Percentiles rank a stretch among this genome's conserved stretches.
These are phyloP conservation scores for Petrophora chlorosata DNA, from an alignment of 2,888 invertebrate species.

Conservation along the genomic window DNA sequence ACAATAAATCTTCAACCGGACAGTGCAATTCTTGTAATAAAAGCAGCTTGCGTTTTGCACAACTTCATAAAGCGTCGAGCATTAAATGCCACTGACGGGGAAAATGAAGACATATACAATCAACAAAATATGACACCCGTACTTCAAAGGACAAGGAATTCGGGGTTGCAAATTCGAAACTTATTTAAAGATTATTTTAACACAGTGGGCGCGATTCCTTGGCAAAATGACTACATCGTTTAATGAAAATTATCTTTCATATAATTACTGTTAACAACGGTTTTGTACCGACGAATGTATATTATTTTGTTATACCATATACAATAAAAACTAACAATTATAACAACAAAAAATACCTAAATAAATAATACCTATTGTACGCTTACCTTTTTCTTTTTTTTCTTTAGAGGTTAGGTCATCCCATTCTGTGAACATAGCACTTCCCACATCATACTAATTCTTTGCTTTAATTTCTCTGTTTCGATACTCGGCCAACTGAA, in stretches of 20 bases:
- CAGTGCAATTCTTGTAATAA: constrained; percentile 13
- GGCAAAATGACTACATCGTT: constrained; percentile 31
- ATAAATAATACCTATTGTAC: background rate
- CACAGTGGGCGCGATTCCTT: constrained; percentile 24
- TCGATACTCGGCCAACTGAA: constrained; percentile 30
- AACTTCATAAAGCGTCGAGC: constrained; percentile 25
- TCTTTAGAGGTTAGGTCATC: background rate
- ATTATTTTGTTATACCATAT: constrained; percentile 12
- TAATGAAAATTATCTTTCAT: constrained; percentile 28
- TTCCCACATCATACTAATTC: background rate
- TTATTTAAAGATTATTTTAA: constrained; percentile 31
- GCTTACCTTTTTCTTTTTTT: background rate
- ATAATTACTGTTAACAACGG: constrained; percentile 27
- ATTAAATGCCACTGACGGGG: constrained; percentile 22
- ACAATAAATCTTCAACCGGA: constrained; percentile 19
- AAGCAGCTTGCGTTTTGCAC: constrained; percentile 21
- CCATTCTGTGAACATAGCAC: background rate
- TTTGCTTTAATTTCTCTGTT: constrained; percentile 26
- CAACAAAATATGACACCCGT: constrained; percentile 25
- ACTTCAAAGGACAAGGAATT: constrained; percentile 27
- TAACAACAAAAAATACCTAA: background rate
- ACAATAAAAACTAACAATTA: background rate
- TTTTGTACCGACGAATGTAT: constrained; percentile 29
- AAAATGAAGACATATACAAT: constrained; percentile 23
- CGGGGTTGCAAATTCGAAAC: constrained; percentile 27